A percentile compares a stretch with the other conserved stretches of the same genome.
Evolutionary conservation across 2,888 invertebrate species (phyloP).

Genomic region (Pseudococcus viburni): DNA sequence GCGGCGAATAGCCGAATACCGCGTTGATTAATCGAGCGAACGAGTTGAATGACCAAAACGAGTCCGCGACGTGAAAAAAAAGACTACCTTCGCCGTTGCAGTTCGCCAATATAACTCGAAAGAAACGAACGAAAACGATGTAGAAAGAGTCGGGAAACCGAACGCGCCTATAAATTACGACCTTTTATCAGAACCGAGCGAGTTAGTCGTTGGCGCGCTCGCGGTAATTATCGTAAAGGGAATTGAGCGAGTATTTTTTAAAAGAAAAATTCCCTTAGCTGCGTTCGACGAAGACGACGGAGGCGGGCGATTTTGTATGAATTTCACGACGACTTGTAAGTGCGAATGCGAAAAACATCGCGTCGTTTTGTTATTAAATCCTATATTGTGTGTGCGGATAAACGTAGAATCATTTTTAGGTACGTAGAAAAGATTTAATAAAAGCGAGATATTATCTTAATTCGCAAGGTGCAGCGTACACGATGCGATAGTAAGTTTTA

Average conservation of each 20-base stretch:
- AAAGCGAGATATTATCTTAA: neutral
- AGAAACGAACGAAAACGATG: too few relatives aligned
- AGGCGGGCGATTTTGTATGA: neutral
- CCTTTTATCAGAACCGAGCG: constrained; percentile 20
- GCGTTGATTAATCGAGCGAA: constrained; percentile 31
- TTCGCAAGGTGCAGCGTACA: neutral
- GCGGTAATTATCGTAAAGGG: constrained; percentile 44
- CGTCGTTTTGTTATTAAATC: neutral
- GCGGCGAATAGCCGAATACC: neutral
- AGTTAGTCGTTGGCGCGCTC: constrained; percentile 1
- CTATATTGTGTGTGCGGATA: neutral
- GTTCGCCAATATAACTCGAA: too few relatives aligned
- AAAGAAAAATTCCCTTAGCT: constrained; percentile 1
- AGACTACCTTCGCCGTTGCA: neutral
- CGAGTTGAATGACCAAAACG: constrained; percentile 49
- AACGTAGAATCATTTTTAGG: neutral
- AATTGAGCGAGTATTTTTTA: neutral
- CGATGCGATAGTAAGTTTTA: too few relatives aligned
- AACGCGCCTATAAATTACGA: constrained; percentile 35
- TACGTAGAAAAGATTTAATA: constrained; percentile 16
- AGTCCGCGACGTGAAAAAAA: neutral
- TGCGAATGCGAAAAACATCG: neutral
- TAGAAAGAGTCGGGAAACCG: neutral
- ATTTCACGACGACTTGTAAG: neutral
- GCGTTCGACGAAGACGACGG: neutral